Percentiles rank a stretch among this genome's conserved stretches.
Evolutionary conservation across 2,888 invertebrate genomes (phyloP).

Genomic region (Plagodis pulveraria): DNA sequence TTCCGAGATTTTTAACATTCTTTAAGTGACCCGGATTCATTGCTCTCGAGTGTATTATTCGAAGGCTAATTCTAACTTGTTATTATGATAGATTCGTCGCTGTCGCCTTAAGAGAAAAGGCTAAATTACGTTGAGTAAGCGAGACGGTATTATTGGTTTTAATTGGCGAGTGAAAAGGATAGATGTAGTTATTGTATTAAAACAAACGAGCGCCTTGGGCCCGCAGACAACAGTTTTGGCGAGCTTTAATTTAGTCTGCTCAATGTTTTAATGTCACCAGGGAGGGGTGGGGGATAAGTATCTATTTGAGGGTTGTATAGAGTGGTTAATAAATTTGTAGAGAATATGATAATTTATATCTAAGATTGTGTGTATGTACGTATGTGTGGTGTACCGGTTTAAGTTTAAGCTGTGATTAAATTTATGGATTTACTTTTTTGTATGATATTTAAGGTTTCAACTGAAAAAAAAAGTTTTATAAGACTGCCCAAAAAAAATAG

Average conservation of each 20-base stretch:
- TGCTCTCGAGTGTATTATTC: too few species aligned
- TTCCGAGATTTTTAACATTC: too few species aligned
- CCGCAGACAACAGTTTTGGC: constrained; percentile 81
- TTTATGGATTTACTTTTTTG: too few species aligned
- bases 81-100: constrained; percentile 56
- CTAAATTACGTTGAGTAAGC: constrained; percentile 65
- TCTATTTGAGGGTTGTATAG: constrained; percentile 80
- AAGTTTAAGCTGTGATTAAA: too few species aligned
- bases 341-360: constrained; percentile 61
- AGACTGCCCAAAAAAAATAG: too few species aligned
- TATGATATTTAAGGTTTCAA: too few species aligned
- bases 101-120: constrained; percentile 75
- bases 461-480: too few species aligned
- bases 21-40: too few species aligned
- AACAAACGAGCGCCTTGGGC: constrained; percentile 84
- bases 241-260: constrained; percentile 83
- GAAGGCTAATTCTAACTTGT: constrained; percentile 44
- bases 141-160: constrained; percentile 53
- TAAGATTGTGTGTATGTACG: constrained; percentile 3
- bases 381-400: too few species aligned
- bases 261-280: constrained; percentile 80
- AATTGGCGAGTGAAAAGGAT: constrained; percentile 70
- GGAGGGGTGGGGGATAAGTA: constrained; percentile 70
- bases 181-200: constrained; percentile 81
- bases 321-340: constrained; percentile 77